Base-by-base conservation (phyloP, 2,888 invertebrate species). In the Parnassius orleans region DNA sequence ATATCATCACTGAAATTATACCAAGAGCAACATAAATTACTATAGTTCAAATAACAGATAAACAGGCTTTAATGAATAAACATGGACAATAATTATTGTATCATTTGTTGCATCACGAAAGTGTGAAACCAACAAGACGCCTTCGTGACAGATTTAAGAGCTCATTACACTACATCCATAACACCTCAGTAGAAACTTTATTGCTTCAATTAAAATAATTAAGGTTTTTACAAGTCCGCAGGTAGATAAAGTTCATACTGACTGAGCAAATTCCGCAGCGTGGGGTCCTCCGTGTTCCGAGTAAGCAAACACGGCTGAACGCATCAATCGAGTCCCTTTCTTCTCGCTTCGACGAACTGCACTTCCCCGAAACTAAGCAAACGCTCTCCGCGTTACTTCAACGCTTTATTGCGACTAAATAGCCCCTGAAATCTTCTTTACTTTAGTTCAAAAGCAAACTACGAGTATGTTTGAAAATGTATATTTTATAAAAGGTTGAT, bases 311-410 rank as follows among this genome's bases (percentile, higher is more conserved):
- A 72, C 70, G 73, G 66, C 69, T 66, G 69, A 73, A 72, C 65
- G 44, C 69, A 72, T 76, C 73, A 77, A 73, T 75, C 78, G 74
- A 78, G 75, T 78, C 79, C 83, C 82, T 75, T 79, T 80, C 78
- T 81, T 80, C 54, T 33, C 78, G 75, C 69, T 83, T 81, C 80
- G 73, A 41, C 72, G 79, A 81, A 80, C 72, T 74, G 74, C 74
- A 72, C 69, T 83, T 83, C 83, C 74, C 70, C 70, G 77, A 81
- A 84, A 72, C 70, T 73, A 80, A 81, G 73, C 72, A 74, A 73
- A 70, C 60, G 63, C 64, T 66, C 65, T 64, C 68, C 65, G 60
- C 63, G 63, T 55, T 61, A 60, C 64, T 54, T 48, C 51, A 15
- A 59, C 61, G 53, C 57, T 63, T 61, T 64, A 67, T 64, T 65